Percentiles rank a stretch among this genome's conserved stretches.
phyloP scores from a whole-genome alignment of 2,113 vertebrate genomes.

The Ginglymostoma cirratum region DNA sequence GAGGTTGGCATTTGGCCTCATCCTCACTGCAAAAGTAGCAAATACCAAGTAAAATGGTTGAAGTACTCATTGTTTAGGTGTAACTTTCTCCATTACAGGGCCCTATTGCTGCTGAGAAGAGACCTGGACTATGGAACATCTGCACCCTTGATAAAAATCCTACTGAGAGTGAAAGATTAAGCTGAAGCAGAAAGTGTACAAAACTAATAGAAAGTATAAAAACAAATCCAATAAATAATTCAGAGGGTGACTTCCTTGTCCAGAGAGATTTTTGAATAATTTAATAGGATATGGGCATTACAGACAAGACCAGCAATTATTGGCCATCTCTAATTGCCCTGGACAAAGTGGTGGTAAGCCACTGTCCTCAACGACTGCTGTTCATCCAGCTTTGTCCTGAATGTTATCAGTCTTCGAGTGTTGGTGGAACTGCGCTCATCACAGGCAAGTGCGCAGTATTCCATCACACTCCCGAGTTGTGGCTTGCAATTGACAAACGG shows the following conservation, averaged over 20 bases:
- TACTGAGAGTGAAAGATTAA: not conserved
- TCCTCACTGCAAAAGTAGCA: not conserved
- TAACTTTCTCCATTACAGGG: not conserved
- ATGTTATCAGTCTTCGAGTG: no score
- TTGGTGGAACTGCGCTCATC: no score
- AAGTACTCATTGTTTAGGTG: not conserved
- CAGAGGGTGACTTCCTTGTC: not conserved
- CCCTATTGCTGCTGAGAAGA: not conserved
- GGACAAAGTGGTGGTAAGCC: no score
- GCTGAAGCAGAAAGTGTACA: not conserved
- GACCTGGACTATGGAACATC: not conserved
- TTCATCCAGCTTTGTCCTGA: no score
- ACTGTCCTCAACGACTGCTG: no score
- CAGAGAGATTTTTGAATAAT: not conserved
- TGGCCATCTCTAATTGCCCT: no score
- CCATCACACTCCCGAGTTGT: no score
- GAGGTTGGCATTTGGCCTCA: not conserved
- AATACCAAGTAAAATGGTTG: not conserved
- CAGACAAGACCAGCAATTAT: no score
- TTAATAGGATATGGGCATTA: no score
- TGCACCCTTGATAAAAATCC: not conserved
- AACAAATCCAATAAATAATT: not conserved
- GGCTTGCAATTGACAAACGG: no score
- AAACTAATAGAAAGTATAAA: not conserved
- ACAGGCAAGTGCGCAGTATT: no score